Evolutionary conservation across 2,888 invertebrate species (phyloP).

Genomic region (Barypeithes pellucidus): DNA sequence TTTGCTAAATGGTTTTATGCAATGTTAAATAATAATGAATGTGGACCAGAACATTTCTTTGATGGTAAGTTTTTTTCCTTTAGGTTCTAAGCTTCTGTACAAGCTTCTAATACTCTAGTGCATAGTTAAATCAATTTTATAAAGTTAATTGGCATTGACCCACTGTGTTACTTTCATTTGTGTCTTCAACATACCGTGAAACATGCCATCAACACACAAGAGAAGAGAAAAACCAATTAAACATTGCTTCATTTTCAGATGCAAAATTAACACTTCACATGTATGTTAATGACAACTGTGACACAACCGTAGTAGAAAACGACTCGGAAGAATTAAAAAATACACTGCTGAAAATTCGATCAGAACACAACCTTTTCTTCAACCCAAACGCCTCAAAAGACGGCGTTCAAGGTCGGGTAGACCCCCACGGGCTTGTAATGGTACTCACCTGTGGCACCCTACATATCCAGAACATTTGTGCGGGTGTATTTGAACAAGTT

Average conservation of each 20-base stretch:
- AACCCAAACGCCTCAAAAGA: constrained; percentile 75
- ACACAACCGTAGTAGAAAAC: constrained; percentile 62
- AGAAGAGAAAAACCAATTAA: too few relatives aligned
- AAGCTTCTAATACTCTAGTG: too few relatives aligned
- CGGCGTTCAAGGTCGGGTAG: constrained; percentile 75
- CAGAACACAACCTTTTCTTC: constrained; percentile 72
- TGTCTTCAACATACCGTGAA: too few relatives aligned
- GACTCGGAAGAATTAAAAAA: constrained; percentile 67
- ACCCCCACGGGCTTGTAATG: constrained; percentile 77
- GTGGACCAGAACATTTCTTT: constrained; percentile 75
- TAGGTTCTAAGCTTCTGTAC: too few relatives aligned
- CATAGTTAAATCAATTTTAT: too few relatives aligned
- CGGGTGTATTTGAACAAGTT: constrained; percentile 79
- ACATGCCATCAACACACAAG: too few relatives aligned
- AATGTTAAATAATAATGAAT: constrained; percentile 68
- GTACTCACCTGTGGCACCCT: constrained; percentile 78
- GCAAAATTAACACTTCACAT: constrained; percentile 68
- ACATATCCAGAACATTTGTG: constrained; percentile 72
- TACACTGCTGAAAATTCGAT: constrained; percentile 67
- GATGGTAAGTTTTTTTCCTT: constrained; percentile 39
- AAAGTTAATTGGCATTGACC: too few relatives aligned
- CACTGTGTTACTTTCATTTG: too few relatives aligned
- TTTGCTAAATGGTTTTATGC: constrained; percentile 76
- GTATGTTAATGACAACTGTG: constrained; percentile 58
- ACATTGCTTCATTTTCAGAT: constrained; percentile 66